phyloP scores from a whole-genome alignment of 1,140 invertebrate species.

The Nixonia krombeini region DNA sequence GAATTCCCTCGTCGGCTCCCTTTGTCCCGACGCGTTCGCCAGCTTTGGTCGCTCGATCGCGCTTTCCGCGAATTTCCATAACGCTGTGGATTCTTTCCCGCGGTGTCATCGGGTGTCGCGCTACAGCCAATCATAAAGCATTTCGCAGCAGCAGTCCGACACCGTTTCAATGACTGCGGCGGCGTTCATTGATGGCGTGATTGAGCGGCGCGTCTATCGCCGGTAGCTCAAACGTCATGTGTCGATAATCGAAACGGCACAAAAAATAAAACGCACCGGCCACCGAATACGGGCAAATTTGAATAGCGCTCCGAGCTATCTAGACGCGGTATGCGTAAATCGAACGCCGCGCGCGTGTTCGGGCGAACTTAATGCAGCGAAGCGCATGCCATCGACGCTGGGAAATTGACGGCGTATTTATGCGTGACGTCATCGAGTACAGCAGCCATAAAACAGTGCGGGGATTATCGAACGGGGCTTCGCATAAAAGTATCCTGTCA shows the following conservation, averaged over 20 bases:
- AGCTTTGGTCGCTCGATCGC: no score
- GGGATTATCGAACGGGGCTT: slow-evolving; percentile 64
- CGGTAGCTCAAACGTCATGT: slow-evolving; percentile 47
- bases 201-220: slow-evolving; percentile 31
- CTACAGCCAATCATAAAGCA: no score
- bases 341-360: not conserved
- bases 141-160: no score
- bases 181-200: slow-evolving; percentile 1
- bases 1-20: no score
- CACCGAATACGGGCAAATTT: slow-evolving; percentile 15
- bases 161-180: no score
- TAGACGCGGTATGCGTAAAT: slow-evolving; percentile 7
- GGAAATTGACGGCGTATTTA: slow-evolving; percentile 44
- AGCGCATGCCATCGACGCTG: not conserved
- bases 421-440: slow-evolving; percentile 50
- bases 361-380: not conserved
- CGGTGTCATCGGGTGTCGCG: no score
- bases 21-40: no score
- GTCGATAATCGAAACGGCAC: slow-evolving; percentile 48
- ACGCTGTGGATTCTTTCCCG: no score
- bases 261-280: slow-evolving; percentile 14
- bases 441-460: slow-evolving; percentile 63
- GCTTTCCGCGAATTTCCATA: not conserved
- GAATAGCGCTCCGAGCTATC: slow-evolving; percentile 1
- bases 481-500: slow-evolving; percentile 67